Evolutionary conservation across 2,797 vertebrate species (phyloP).

Genomic region (Sarcoramphus papa): DNA sequence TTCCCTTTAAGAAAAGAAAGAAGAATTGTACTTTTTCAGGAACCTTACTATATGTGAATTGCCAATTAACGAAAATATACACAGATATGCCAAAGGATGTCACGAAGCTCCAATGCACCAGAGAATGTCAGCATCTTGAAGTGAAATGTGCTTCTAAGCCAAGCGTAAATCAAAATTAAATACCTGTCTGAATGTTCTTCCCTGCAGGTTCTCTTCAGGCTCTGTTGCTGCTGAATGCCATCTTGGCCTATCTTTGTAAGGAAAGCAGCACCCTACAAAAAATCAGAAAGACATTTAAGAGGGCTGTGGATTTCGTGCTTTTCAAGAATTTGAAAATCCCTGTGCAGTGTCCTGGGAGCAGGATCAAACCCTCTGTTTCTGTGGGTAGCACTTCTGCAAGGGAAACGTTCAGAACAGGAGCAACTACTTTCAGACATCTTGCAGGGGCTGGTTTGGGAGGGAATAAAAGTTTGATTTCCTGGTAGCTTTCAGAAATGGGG

Average conservation of each 20-base stretch:
- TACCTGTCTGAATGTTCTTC: rapidly evolving
- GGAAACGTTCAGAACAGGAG: neutral
- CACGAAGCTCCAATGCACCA: neutral
- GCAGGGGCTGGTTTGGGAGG: neutral
- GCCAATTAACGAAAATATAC: neutral
- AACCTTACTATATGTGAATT: neutral
- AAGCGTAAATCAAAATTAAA: neutral
- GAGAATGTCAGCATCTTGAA: neutral
- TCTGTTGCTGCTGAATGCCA: neutral
- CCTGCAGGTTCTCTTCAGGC: neutral
- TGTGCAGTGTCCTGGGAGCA: neutral
- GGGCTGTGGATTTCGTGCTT: neutral
- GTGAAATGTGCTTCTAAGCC: neutral
- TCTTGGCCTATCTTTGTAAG: neutral
- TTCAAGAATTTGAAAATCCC: neutral
- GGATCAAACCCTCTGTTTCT: neutral
- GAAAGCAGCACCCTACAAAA: neutral
- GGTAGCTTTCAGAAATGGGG: neutral
- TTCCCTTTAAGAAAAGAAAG: neutral
- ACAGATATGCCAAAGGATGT: neutral
- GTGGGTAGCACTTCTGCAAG: neutral
- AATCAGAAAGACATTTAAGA: neutral
- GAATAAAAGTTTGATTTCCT: neutral
- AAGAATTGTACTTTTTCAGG: neutral
- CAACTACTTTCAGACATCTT: neutral